Percentiles rank a stretch among this genome's conserved stretches.
phyloP scores from a whole-genome alignment of 1,140 invertebrate genomes.

The Temnothorax curvispinosus region DNA sequence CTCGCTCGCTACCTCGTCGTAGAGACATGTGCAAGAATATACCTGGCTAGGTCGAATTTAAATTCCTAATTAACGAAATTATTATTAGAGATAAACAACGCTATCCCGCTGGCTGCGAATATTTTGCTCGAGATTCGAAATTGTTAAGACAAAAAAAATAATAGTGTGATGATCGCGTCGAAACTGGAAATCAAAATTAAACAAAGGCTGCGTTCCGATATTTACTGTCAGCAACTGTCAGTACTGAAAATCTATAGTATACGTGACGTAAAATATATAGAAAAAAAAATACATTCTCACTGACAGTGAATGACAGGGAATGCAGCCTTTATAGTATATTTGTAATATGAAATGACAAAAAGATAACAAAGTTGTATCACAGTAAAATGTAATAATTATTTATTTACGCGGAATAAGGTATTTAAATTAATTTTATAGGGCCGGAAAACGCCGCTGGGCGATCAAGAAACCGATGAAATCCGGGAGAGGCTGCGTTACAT shows the following conservation, averaged over 20 bases:
- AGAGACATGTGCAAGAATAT: background rate
- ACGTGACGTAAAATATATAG: too few species aligned
- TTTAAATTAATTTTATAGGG: background rate
- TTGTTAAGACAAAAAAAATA: background rate
- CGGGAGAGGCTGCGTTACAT: constrained; percentile 14
- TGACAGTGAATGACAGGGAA: too few species aligned
- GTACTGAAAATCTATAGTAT: too few species aligned
- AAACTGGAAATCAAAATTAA: background rate
- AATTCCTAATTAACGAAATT: background rate
- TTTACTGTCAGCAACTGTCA: too few species aligned
- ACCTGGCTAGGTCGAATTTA: background rate
- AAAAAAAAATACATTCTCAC: too few species aligned
- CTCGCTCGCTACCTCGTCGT: background rate
- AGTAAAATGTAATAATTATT: constrained; percentile 1
- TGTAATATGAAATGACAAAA: background rate
- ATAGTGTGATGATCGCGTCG: background rate
- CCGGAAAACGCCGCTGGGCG: background rate
- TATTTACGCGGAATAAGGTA: background rate
- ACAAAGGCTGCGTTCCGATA: background rate
- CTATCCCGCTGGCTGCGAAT: background rate
- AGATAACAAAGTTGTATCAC: background rate
- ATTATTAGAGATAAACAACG: background rate
- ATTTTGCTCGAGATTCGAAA: background rate
- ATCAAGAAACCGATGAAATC: constrained; percentile 35
- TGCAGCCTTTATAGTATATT: too few species aligned